Percentiles rank a stretch among this genome's conserved stretches.
Evolutionary conservation across 2,797 vertebrate species (phyloP).

Genomic region (Morelia viridis): DNA sequence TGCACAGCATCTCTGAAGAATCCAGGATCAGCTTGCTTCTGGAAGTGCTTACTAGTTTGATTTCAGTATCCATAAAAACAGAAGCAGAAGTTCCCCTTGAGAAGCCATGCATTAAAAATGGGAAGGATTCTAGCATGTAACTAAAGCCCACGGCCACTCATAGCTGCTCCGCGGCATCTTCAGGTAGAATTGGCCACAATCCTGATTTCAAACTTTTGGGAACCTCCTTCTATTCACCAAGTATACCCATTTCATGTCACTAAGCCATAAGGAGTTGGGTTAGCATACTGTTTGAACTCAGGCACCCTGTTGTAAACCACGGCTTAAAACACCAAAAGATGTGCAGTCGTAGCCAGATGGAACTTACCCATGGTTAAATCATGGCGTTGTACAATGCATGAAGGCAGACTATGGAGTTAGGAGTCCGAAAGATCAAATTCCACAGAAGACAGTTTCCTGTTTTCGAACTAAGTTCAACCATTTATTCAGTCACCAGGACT

Average conservation of each 20-base stretch:
- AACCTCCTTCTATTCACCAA: background rate
- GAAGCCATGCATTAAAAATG: background rate
- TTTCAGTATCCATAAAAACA: background rate
- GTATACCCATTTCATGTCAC: background rate
- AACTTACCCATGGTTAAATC: background rate
- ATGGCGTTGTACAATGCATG: background rate
- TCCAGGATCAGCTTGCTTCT: background rate
- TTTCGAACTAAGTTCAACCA: background rate
- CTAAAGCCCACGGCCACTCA: background rate
- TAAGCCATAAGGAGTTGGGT: background rate
- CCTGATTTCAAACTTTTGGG: background rate
- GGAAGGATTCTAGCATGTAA: background rate
- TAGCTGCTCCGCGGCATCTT: background rate
- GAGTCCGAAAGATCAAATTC: background rate
- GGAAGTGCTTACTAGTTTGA: background rate
- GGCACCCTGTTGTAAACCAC: background rate
- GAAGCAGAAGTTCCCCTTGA: background rate
- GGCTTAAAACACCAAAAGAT: background rate
- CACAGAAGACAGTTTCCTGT: background rate
- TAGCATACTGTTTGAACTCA: background rate
- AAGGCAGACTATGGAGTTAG: background rate
- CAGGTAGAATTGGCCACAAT: background rate
- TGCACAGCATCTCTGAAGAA: background rate
- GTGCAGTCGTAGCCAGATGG: background rate
- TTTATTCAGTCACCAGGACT: background rate